phyloP scores from a whole-genome alignment of 2,888 invertebrate species.

The Dioctria rufipes region DNA sequence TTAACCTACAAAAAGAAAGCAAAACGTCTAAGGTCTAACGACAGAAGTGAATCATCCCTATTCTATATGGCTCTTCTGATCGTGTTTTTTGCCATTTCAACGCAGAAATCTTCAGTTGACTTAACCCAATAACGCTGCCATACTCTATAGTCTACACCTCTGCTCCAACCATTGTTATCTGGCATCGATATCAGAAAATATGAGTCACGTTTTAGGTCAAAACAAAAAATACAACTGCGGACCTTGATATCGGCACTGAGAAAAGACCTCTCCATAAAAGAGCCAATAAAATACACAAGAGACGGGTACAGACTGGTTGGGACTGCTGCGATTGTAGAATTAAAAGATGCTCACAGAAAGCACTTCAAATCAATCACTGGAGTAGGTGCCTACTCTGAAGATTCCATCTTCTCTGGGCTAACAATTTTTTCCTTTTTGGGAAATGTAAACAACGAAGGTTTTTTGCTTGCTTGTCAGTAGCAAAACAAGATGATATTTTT shows the following conservation, averaged over 20 bases:
- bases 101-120: constrained; percentile 42
- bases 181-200: constrained; percentile 51
- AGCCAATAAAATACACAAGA: constrained; percentile 10
- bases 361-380: constrained; percentile 40
- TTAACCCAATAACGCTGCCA: constrained; percentile 44
- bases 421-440: constrained; percentile 15
- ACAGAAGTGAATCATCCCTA: constrained; percentile 37
- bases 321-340: neutral
- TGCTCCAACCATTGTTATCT: constrained; percentile 41
- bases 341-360: neutral
- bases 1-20: too few relatives aligned
- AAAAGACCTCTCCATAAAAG: constrained; percentile 5
- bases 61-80: neutral
- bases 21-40: neutral
- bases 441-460: constrained; percentile 27
- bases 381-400: constrained; percentile 21
- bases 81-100: constrained; percentile 25
- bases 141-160: constrained; percentile 29
- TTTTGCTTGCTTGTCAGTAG: neutral
- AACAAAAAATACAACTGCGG: constrained; percentile 21
- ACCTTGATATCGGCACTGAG: constrained; percentile 17
- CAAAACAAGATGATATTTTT: too few relatives aligned
- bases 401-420: constrained; percentile 13
- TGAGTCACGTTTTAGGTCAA: constrained; percentile 46
- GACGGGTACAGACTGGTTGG: neutral